Base-by-base conservation (phyloP, 2,888 invertebrate genomes). In the Hydroisotoma schaefferi region DNA sequence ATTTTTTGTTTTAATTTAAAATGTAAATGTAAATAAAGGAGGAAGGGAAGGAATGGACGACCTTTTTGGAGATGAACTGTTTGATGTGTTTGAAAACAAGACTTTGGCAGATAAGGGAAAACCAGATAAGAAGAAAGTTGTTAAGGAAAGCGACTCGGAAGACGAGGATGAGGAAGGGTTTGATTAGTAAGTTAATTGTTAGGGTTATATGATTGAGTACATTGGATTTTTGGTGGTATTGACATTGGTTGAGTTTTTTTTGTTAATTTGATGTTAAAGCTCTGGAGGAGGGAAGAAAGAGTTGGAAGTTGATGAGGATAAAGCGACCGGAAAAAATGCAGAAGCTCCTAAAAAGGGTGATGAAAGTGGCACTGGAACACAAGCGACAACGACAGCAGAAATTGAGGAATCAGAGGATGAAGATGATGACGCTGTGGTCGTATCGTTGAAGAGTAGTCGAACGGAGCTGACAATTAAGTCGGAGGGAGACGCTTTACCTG, bases 71-170 rank as follows among this genome's bases (percentile, higher is more conserved):
- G 63, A 60, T 23, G 66, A 57, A 6, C 38, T 63, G 3, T 66
- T 66, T 26, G 63, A 58, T 18, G 63, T 66, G 1, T 66, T 66
- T 25, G 66, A 66, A 2, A 58, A 63, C 18, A 28, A 51, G n/a
- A 49, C 49, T 10, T 23, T 48, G 15, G 33, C 47, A 5, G 26
- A 26, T 33, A 20, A 25, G 20, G n/a, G n/a, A n/a, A n/a, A n/a
- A n/a, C 23, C 23, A 5, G 23, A 48, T 1, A 5, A 20, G 28
- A 33, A 26, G 33, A 29, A 48, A 38, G 28, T 44, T 15, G 10
- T 18, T 33, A 23, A 56, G 26, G 52, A 52, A 20, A 22, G 37
- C 22, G 56, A 48, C 48, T 23, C 12, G 8, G n/a, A n/a, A n/a
- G 48, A 56, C 15, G 25, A 18, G 12, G 46, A 55, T 6, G 28